Base-by-base conservation (phyloP, 2,888 invertebrate genomes). In the Danaus chrysippus region DNA sequence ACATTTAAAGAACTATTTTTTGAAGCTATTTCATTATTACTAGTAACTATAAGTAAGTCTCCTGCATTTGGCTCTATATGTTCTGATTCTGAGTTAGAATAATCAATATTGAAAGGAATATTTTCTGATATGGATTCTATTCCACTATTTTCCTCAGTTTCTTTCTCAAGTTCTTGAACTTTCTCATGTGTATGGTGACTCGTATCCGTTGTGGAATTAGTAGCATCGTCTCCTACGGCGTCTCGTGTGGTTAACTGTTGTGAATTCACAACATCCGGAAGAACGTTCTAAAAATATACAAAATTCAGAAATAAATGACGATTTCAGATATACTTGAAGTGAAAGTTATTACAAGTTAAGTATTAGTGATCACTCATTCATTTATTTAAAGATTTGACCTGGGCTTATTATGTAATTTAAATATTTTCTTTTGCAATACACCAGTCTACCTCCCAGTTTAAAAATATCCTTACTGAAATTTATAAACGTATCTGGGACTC, bases 221-320 rank as follows among this genome's bases (percentile, higher is more conserved):
- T 73, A 70, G 78, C 81, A 62, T 74, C 74, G 54, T 74, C 75
- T 72, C 74, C 76, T 67, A 72, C 79, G 71, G 75, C 76, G 74
- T 73, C 87, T 76, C 79, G 67, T 71, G 82, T 75, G 75, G 79
- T 76, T 78, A 86, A 85, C 82, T 86, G 88, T 84, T 90, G 88
- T 76, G 86, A 86, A 87, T 91, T 85, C 76, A 90, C 90, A 80
- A 91, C 89, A 86, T 91, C 90, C 90, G 90, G 90, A 85, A 91
- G 90, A 83, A 86, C 78, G 73, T 84, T 88, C 90, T 91, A 91
- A 89, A 91, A 91, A 90, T 89, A 90, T 86, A 86, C 80, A 83
- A 84, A 82, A 83, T 70, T 69, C 65, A 74, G 69, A 73, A 72
- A 71, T 73, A 73, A 72, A 73, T 70, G 67, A 46, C 66, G 60